A percentile compares a stretch with the other conserved stretches of the same genome.
phyloP scores from a whole-genome alignment of 2,113 vertebrate genomes.

The Cettia cetti region DNA sequence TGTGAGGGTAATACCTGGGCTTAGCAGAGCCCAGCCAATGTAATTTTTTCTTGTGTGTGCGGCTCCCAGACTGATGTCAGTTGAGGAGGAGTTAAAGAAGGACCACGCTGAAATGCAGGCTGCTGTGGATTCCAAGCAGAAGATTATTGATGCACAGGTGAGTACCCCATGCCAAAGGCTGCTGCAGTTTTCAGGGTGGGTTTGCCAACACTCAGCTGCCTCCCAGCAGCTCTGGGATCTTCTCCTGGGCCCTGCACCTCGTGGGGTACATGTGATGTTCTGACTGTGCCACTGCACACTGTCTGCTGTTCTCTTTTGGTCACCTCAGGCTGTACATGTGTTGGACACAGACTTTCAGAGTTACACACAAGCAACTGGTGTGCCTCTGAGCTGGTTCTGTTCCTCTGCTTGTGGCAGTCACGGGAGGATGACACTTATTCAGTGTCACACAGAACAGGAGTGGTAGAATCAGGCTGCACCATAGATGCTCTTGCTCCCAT shows the following conservation, averaged over 20 bases:
- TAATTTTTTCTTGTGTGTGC: background rate
- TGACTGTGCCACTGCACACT: rapidly evolving
- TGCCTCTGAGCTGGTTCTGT: background rate
- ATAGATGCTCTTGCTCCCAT: background rate
- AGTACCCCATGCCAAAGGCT: background rate
- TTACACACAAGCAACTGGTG: background rate
- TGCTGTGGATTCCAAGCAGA: slow-evolving; percentile 96
- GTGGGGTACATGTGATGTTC: rapidly evolving
- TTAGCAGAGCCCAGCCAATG: background rate
- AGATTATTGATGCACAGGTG: slow-evolving; percentile 98
- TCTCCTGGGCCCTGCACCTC: background rate
- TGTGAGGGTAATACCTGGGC: background rate
- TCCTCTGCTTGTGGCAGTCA: background rate
- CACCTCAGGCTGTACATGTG: background rate
- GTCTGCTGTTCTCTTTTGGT: background rate
- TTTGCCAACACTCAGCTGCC: background rate
- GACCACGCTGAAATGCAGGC: slow-evolving; percentile 98
- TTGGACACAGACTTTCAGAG: rapidly evolving
- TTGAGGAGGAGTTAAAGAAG: slow-evolving; percentile 98
- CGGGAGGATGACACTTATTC: background rate
- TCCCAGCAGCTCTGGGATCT: background rate
- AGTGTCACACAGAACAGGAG: background rate
- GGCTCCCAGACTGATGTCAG: slow-evolving; percentile 88
- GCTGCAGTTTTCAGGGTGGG: background rate
- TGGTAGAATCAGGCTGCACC: background rate